Base-by-base conservation (phyloP, 2,113 vertebrate genomes). In the Tor tambroides region DNA sequence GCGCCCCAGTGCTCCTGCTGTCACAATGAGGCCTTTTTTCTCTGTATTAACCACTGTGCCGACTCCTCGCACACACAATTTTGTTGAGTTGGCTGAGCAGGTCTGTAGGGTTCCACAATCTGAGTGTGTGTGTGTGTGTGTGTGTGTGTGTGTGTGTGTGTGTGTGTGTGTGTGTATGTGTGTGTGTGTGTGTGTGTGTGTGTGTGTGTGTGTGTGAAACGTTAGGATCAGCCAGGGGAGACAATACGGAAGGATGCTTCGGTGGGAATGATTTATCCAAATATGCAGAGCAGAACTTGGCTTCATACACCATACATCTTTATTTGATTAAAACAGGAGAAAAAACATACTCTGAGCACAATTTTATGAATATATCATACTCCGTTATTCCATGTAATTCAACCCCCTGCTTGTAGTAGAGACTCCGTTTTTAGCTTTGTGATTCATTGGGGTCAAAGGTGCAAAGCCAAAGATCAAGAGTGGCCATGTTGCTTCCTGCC, bases 21-120 rank as follows among this genome's bases (percentile, higher is more conserved):
- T 90, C 88, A 90, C 89, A 92, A 89, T 77, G 80, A 79, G n/a
- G 49, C 85, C 85, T 83, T 90, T 92, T 80, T 91, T 87, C 88
- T 41, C 83, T 84, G 84, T 88, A 89, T 76, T 85, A 76, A 84
- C 43, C 26, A 67, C 49, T 72, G 59, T 32, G 21, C 15, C n/a
- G 38, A 51, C 54, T 54, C 46, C 38, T 85, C 76, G 32, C 35
- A 75, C 84, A 67, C 14, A 56, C 67, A 80, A 38, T 61, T 61
- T 61, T 61, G 56, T 61, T n/a, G 56, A 80, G 32, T 80, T 61
- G 32, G 56, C 54, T 26, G 32, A 80, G 71, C 71, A 41, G 35
- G 19, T 41, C 35, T 41, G 69, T 61, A 56, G 54, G 0, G 54
- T 19, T 54, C 51, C 51, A 7, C 51, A 59, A 23, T 59, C 6